Conservation (phyloP, 2,113 vertebrate genomes). For the Bothrops jararaca region DNA sequence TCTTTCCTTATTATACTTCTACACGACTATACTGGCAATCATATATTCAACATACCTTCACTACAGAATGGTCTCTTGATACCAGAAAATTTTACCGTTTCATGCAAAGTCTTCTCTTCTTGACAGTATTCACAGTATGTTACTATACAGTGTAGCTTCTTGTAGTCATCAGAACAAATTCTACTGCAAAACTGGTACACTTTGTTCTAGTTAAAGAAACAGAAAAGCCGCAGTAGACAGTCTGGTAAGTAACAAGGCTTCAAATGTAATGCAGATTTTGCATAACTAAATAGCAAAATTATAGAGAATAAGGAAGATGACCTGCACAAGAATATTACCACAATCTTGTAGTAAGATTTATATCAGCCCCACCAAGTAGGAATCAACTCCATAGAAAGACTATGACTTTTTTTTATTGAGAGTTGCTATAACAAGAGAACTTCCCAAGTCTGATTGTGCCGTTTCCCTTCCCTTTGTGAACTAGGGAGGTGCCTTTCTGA, state of each 20-base stretch:
- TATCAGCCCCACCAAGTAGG: background rate
- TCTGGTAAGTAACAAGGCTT: background rate
- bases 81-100: conserved; percentile 95
- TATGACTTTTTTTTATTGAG: background rate
- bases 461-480: background rate
- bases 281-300: background rate
- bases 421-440: background rate
- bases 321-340: background rate
- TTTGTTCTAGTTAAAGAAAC: conserved; percentile 83
- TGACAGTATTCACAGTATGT: conserved; percentile 97
- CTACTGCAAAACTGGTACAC: conserved; percentile 97
- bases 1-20: background rate
- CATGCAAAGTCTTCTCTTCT: conserved; percentile 96
- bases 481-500: background rate
- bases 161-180: conserved; percentile 95
- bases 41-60: conserved; percentile 80
- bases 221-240: conserved; percentile 6
- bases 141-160: conserved; percentile 97
- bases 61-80: conserved; percentile 97
- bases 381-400: background rate
- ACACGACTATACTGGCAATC: background rate
- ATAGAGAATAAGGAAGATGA: background rate
- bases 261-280: background rate
- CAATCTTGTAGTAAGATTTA: background rate
- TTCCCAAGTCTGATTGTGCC: background rate